Conservation (phyloP, 2,888 invertebrate genomes). For the Tryphoninae sp. region DNA sequence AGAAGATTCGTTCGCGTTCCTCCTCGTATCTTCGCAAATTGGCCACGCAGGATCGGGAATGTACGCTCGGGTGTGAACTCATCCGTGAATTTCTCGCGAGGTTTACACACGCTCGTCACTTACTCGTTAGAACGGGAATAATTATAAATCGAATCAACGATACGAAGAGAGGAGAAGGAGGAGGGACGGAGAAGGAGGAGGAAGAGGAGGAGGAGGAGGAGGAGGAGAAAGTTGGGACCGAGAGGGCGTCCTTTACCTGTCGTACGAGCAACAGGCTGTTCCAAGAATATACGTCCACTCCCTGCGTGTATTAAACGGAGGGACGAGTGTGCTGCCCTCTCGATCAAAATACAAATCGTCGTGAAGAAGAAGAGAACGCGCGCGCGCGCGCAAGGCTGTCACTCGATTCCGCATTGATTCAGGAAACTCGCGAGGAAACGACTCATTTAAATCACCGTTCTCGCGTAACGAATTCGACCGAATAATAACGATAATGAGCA, state of each 20-base stretch:
- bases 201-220: conserved; percentile 60
- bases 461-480: not conserved
- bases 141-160: conserved; percentile 53
- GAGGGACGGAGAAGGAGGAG: conserved; percentile 66
- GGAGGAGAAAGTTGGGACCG: not conserved
- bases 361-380: not conserved
- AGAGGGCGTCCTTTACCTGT: not conserved
- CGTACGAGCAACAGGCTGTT: not conserved
- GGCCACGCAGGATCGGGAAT: too few species aligned
- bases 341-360: not conserved
- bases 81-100: too few species aligned
- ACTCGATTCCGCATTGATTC: conserved; percentile 54
- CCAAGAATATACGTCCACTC: not conserved
- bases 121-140: conserved; percentile 47
- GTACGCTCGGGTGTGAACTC: too few species aligned
- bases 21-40: too few species aligned
- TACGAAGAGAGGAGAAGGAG: conserved; percentile 65
- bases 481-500: too few species aligned
- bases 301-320: not conserved
- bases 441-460: conserved; percentile 66
- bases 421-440: conserved; percentile 62
- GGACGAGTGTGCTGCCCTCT: not conserved
- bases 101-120: conserved; percentile 8
- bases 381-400: not conserved
- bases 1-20: too few species aligned